Conservation (phyloP, 35 echinoderm and acorn worm genomes). For the Anneissia japonica region DNA sequence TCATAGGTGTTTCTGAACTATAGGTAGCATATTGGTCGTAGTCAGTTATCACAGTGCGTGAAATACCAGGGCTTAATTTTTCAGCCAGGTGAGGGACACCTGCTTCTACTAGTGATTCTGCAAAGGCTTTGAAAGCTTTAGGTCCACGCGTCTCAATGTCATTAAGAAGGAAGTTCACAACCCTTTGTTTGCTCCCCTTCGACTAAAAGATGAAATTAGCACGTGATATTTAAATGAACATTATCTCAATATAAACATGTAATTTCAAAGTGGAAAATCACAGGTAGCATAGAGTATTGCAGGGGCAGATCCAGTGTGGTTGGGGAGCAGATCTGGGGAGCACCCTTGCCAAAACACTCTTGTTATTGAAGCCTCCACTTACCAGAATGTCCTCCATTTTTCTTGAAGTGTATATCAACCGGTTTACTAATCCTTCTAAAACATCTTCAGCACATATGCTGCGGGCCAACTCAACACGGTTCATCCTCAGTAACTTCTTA, state of each 20-base stretch:
- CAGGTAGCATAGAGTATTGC: too few species aligned
- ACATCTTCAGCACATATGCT: neutral
- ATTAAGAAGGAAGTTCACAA: slow-evolving; percentile 45
- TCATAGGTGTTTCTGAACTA: slow-evolving; percentile 11
- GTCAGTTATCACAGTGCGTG: neutral
- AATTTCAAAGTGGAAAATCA: too few species aligned
- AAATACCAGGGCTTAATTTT: neutral
- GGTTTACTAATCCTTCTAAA: neutral
- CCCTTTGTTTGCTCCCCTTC: slow-evolving; percentile 19
- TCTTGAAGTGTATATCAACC: neutral
- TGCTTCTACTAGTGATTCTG: slow-evolving; percentile 26
- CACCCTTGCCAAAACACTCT: too few species aligned
- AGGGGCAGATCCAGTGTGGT: too few species aligned
- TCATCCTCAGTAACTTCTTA: neutral
- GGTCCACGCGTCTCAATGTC: slow-evolving; percentile 75
- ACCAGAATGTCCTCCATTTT: neutral
- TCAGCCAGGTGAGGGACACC: slow-evolving; percentile 53
- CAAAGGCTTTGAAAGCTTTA: slow-evolving; percentile 51
- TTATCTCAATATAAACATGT: too few species aligned
- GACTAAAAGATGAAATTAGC: slow-evolving; percentile 22
- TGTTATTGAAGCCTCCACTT: neutral
- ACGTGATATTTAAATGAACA: neutral
- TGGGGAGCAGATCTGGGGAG: too few species aligned
- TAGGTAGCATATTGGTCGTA: neutral
- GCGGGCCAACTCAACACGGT: neutral